Conservation (phyloP, 2,888 invertebrate genomes). For the Tanytarsus gracilentus region DNA sequence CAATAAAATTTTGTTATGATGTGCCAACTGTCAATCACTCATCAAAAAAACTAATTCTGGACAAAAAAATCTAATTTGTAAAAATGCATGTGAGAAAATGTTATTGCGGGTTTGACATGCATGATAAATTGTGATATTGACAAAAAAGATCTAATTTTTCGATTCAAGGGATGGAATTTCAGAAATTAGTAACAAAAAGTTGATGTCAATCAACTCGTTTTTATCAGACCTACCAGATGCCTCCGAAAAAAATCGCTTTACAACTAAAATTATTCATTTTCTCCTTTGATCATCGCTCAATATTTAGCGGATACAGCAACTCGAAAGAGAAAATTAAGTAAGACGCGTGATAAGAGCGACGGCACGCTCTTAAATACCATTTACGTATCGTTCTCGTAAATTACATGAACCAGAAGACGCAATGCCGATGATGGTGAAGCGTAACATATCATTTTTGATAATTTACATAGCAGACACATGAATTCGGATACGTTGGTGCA, state of each 20-base stretch:
- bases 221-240: too few relatives aligned
- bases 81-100: not conserved
- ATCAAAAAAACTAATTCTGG: not conserved
- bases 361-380: not conserved
- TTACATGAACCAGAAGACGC: not conserved
- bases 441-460: conserved; percentile 9
- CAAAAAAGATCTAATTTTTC: too few relatives aligned
- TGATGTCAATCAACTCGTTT: too few relatives aligned
- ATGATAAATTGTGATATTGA: not conserved
- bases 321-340: not conserved
- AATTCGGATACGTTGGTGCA: too few relatives aligned
- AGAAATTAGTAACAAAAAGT: too few relatives aligned
- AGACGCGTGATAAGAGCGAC: conserved; percentile 10
- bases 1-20: conserved; percentile 2
- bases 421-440: not conserved
- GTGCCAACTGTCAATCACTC: conserved; percentile 26
- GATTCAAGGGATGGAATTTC: too few relatives aligned
- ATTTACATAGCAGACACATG: too few relatives aligned
- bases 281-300: not conserved
- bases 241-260: not conserved
- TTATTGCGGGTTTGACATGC: conserved; percentile 1
- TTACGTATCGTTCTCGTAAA: conserved; percentile 5
- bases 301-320: too few relatives aligned
- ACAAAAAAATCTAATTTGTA: not conserved
- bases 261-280: not conserved